Evolutionary conservation across 2,797 vertebrate species (phyloP).

Genomic region (Knipowitschia caucasica): DNA sequence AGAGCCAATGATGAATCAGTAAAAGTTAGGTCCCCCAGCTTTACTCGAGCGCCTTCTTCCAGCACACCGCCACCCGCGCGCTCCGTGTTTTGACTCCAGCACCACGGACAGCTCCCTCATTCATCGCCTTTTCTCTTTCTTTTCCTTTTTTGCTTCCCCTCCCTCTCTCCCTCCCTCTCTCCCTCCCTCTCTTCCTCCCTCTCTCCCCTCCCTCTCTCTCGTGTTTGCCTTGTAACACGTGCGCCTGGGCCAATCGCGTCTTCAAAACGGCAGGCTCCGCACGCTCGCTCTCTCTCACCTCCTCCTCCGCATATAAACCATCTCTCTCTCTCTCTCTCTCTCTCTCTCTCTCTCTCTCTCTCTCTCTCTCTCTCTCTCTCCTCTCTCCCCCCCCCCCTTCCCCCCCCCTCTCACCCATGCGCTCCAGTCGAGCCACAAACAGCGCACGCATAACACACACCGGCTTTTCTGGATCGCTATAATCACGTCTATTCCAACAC

Average conservation of each 20-base stretch:
- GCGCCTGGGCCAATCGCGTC: slow-evolving; percentile 7
- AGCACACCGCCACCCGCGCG: too few species aligned
- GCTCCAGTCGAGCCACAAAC: too few species aligned
- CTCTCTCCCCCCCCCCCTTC: background rate
- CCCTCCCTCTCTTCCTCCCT: background rate
- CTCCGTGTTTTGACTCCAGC: background rate
- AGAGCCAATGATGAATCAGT: too few species aligned
- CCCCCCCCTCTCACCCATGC: too few species aligned
- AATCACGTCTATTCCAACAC: too few species aligned
- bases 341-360: background rate
- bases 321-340: background rate
- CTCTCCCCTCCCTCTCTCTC: background rate
- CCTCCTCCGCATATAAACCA: background rate
- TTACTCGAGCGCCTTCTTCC: too few species aligned
- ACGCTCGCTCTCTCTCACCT: background rate
- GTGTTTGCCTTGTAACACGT: slow-evolving; percentile 3
- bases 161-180: too few species aligned
- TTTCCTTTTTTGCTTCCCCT: too few species aligned
- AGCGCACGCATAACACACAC: too few species aligned
- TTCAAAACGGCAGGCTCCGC: slow-evolving; percentile 3
- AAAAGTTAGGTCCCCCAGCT: too few species aligned
- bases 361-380: background rate
- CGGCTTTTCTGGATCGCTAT: too few species aligned
- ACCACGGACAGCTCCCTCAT: too few species aligned
- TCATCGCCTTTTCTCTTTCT: background rate